phyloP scores from a whole-genome alignment of 2,797 vertebrate genomes.

The Urocyon cinereoargenteus region DNA sequence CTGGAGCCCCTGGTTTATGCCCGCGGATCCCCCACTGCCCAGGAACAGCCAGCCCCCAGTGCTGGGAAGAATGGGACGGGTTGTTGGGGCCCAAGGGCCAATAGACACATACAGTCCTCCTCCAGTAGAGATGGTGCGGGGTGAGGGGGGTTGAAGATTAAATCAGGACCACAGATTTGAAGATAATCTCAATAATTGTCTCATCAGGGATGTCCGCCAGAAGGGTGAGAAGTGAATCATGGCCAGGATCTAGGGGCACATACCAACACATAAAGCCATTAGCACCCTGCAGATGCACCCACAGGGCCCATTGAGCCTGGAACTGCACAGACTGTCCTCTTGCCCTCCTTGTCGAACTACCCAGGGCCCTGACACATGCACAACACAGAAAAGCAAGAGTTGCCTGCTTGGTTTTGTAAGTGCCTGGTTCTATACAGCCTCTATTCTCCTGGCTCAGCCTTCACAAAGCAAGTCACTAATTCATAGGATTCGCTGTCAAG shows the following conservation, averaged over 20 bases:
- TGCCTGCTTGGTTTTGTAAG: neutral
- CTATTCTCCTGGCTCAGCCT: neutral
- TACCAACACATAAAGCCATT: constrained; percentile 46
- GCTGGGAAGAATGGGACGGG: neutral
- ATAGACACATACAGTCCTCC: neutral
- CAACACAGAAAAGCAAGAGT: constrained; percentile 51
- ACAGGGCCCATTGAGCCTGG: neutral
- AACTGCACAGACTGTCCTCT: neutral
- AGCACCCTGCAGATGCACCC: neutral
- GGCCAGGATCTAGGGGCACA: neutral
- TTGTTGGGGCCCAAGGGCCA: neutral
- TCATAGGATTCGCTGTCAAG: neutral
- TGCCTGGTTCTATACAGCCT: neutral
- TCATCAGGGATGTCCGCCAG: neutral
- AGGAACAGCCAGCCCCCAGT: neutral
- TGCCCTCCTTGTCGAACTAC: neutral
- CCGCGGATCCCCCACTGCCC: neutral
- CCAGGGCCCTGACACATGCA: neutral
- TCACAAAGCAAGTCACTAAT: neutral
- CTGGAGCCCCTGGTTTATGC: neutral
- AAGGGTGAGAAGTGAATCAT: neutral
- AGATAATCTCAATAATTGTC: neutral
- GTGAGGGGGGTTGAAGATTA: neutral
- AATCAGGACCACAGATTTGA: constrained; percentile 9
- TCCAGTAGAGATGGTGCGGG: neutral